Conservation (phyloP, 2,797 vertebrate species). For the Poeciliopsis turneri region DNA sequence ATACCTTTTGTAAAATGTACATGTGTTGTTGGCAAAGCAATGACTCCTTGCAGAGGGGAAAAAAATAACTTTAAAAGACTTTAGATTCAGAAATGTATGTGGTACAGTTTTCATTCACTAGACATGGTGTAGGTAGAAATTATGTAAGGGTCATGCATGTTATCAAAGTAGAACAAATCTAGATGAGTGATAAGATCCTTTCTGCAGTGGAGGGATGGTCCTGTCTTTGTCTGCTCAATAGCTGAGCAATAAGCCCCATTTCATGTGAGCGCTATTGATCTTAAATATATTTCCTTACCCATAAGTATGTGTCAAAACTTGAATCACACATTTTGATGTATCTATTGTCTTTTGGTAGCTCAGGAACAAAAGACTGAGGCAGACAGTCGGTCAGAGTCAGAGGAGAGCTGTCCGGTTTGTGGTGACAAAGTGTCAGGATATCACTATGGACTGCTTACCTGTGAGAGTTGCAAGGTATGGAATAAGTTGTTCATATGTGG, state of each 20-base stretch:
- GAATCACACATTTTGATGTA: neutral
- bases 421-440: conserved; percentile 86
- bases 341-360: conserved; percentile 56
- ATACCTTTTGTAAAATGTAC: neutral
- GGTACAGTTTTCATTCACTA: neutral
- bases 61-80: conserved; percentile 1
- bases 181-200: conserved; percentile 57
- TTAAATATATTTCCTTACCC: neutral
- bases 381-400: conserved; percentile 37
- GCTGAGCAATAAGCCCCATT: conserved; percentile 46
- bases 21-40: neutral
- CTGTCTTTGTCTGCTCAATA: conserved; percentile 21
- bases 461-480: conserved; percentile 86
- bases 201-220: conserved; percentile 39
- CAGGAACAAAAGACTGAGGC: conserved; percentile 66
- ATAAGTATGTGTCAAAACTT: neutral
- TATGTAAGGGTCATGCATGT: conserved; percentile 67
- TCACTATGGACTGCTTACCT: conserved; percentile 86
- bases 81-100: neutral
- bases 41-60: neutral
- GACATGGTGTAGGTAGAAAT: conserved; percentile 37
- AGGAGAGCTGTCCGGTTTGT: conserved; percentile 82
- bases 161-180: conserved; percentile 50
- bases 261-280: conserved; percentile 19
- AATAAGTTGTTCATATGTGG: neutral